These are phyloP conservation scores for Aphyosemion australe DNA, from an alignment of 2,113 vertebrate species.

Conservation along the genomic window DNA sequence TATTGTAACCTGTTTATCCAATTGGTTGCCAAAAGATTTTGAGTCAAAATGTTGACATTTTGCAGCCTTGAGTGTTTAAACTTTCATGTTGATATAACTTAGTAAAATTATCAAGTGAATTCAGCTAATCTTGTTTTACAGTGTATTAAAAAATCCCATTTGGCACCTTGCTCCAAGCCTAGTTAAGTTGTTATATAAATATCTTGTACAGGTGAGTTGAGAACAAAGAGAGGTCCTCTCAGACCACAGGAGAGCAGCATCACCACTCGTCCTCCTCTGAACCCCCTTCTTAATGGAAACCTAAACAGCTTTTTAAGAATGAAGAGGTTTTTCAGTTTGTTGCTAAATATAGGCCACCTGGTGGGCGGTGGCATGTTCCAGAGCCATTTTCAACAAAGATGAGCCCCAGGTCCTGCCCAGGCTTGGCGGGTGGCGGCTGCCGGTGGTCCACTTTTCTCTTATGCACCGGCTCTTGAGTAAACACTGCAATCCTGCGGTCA, in stretches of 20 bases:
- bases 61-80: no score
- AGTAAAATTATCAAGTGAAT: not conserved
- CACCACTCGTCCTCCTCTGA: conserved; percentile 63
- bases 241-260: conserved; percentile 50
- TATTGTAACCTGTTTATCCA: not conserved
- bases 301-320: conserved; percentile 81
- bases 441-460: conserved; percentile 83
- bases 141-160: not conserved
- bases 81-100: not conserved
- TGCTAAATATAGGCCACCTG: conserved; percentile 81
- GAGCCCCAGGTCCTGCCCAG: conserved; percentile 76
- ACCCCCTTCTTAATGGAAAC: conserved; percentile 72
- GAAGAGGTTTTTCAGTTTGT: conserved; percentile 80
- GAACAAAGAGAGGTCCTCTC: conserved; percentile 41
- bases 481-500: conserved; percentile 82
- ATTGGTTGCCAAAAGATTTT: not conserved
- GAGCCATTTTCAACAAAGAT: conserved; percentile 84
- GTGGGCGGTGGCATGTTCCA: conserved; percentile 71
- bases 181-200: conserved; percentile 16
- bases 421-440: conserved; percentile 76
- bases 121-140: not conserved
- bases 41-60: no score
- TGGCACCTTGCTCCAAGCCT: not conserved
- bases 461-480: conserved; percentile 84
- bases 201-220: conserved; percentile 49